Conservation (phyloP, 92 coral and sea anemone species). For the Heliopora coerulea region DNA sequence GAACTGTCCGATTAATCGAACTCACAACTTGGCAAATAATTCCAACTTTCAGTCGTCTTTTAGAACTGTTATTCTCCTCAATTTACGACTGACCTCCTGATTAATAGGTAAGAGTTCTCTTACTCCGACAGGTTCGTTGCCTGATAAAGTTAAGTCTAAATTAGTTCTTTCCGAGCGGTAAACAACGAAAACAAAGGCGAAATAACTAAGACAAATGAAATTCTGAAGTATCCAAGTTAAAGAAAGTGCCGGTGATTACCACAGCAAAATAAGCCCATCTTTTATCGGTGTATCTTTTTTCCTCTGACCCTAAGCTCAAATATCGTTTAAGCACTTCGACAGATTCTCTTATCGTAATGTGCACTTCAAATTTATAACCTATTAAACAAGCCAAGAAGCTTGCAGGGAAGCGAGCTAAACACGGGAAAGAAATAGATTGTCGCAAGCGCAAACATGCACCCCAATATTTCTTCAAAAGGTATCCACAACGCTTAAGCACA, state of each 20-base stretch:
- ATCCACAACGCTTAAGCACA: background rate
- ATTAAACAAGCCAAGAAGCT: background rate
- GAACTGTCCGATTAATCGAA: too few relatives aligned
- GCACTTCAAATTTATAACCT: background rate
- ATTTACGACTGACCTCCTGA: too few relatives aligned
- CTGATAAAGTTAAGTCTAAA: too few relatives aligned
- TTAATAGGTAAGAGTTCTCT: too few relatives aligned
- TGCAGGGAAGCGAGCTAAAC: background rate
- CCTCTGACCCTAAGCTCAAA: background rate
- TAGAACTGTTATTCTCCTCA: too few relatives aligned
- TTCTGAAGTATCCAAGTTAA: conserved; percentile 34
- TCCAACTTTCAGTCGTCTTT: too few relatives aligned
- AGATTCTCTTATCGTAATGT: background rate
- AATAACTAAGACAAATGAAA: too few relatives aligned
- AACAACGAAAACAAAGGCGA: too few relatives aligned
- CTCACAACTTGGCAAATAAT: too few relatives aligned
- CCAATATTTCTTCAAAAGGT: background rate
- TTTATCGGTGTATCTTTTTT: conserved; percentile 7
- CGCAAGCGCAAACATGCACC: background rate
- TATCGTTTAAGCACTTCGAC: background rate
- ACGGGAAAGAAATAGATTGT: background rate
- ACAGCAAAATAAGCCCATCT: too few relatives aligned
- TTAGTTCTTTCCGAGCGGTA: too few relatives aligned
- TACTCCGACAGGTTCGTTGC: too few relatives aligned
- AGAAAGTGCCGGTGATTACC: background rate